phyloP scores from a whole-genome alignment of 2,113 vertebrate species.

The Boleophthalmus pectinirostris region DNA sequence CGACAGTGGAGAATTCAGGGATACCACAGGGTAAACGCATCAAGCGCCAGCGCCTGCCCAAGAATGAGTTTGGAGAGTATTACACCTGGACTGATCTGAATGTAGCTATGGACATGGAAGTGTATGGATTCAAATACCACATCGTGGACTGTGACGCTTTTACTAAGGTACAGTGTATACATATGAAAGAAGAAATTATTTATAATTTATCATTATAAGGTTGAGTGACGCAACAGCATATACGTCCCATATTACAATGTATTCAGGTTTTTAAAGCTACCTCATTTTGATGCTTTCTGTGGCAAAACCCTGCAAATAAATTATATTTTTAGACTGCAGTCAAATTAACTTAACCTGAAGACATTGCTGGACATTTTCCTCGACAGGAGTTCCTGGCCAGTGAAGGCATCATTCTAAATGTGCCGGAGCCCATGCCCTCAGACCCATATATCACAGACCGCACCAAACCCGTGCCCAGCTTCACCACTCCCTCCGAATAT shows the following conservation, averaged over 20 bases:
- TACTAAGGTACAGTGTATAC: conserved; percentile 80
- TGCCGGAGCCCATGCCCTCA: conserved; percentile 77
- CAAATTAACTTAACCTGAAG: too few species aligned
- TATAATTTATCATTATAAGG: too few species aligned
- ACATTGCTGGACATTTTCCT: background rate
- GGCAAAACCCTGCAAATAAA: background rate
- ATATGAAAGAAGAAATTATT: background rate
- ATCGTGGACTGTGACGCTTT: conserved; percentile 85
- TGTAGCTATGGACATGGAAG: conserved; percentile 80
- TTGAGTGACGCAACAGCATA: background rate
- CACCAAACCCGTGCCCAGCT: conserved; percentile 51
- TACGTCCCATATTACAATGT: background rate
- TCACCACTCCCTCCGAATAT: conserved; percentile 66
- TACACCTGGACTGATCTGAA: conserved; percentile 96
- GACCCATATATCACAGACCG: conserved; percentile 81
- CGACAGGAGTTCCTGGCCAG: conserved; percentile 91
- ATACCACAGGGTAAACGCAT: conserved; percentile 87
- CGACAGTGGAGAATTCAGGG: conserved; percentile 86
- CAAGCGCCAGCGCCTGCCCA: conserved; percentile 86
- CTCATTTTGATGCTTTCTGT: background rate
- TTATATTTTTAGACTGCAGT: too few species aligned
- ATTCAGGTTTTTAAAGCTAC: background rate
- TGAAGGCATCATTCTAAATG: conserved; percentile 88
- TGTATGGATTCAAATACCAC: conserved; percentile 84
- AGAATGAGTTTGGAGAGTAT: conserved; percentile 80